Percentiles rank a stretch among this genome's conserved stretches.
Conservation (phyloP, 2,797 vertebrate species). For the Xerus rutilus region DNA sequence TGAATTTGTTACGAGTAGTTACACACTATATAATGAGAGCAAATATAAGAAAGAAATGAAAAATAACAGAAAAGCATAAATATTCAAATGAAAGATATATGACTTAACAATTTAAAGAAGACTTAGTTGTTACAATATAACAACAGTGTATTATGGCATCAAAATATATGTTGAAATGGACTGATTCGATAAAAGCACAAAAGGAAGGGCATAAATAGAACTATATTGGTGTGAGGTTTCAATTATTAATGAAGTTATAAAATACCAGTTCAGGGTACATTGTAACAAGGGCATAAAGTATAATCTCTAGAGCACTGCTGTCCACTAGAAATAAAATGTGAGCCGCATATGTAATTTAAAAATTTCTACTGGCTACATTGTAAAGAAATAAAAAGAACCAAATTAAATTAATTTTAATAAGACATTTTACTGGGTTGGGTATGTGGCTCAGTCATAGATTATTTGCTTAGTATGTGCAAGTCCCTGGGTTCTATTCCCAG, state of each 20-base stretch:
- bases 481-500: no score
- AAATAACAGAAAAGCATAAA: neutral
- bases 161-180: neutral
- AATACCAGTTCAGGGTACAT: neutral
- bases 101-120: neutral
- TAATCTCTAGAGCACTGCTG: slow-evolving; percentile 8
- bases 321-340: neutral
- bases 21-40: neutral
- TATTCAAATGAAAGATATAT: neutral
- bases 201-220: neutral
- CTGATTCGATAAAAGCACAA: neutral
- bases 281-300: neutral
- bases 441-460: no score
- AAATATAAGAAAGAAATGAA: neutral
- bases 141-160: neutral
- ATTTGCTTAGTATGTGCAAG: no score
- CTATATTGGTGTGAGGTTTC: neutral
- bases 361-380: neutral
- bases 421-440: no score
- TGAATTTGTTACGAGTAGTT: neutral
- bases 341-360: neutral
- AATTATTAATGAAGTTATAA: neutral
- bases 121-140: neutral
- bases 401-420: neutral
- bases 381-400: neutral